Base-by-base conservation (phyloP, 2,113 vertebrate species). In the Channa maculata region DNA sequence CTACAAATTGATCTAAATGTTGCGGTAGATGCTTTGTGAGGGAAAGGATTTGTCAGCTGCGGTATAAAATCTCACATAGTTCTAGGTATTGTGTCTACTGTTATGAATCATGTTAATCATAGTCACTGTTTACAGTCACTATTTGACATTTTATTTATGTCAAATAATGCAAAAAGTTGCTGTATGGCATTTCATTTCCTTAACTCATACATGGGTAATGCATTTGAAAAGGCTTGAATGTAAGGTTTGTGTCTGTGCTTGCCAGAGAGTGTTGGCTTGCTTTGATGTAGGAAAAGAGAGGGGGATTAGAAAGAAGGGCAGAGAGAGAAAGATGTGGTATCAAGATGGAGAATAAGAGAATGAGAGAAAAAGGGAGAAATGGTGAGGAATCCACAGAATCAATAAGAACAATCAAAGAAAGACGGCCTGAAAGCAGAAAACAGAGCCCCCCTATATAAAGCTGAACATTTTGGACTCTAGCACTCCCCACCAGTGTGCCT, bases 201-300 rank as follows among this genome's bases (percentile, higher is more conserved):
- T 57, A 73, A 75, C 38, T 70, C 52, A 58, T 24, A 75, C 45
- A 66, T 63, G 39, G 72, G 74, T 63, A 34, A 74, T 50, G 62
- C 55, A 75, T 89, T 84, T 89, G 80, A 85, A 80, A 24, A 69
- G 69, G 70, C 62, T 69, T 72, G 75, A 79, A 85, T 58, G 71
- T 84, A 76, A 87, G 86, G 88, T 86, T 78, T 80, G 84, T 88
- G 83, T 64, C 13, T 38, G 75, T 57, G 73, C 79, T 78, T 81
- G 74, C 71, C 41, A 3, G 64, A 62, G 75, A 82, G 61, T 54
- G 45, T 52, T 71, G 75, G 75, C 81, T 88, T 75, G 72, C 86
- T 89, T 88, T 90, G 87, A 90, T 77, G 72, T 73, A 83, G 10
- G 12, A 5, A 71, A 45, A 63, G 62, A 51, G 48, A 44, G 34